A percentile compares a stretch with the other conserved stretches of the same genome.
phyloP scores from a whole-genome alignment of 1,140 invertebrate species.

The Dryas iulia region DNA sequence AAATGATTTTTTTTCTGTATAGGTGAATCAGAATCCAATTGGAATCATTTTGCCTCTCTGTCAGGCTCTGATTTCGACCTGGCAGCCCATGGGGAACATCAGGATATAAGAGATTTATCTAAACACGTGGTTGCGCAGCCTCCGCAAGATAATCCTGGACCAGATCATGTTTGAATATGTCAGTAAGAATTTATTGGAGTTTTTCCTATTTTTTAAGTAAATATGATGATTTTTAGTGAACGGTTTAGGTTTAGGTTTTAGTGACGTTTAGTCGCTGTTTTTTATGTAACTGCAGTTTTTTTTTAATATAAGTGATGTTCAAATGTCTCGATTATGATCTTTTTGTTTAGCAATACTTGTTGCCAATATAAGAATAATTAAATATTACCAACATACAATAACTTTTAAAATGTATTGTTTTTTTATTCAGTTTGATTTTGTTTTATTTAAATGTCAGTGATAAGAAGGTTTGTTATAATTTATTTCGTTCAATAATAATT shows the following conservation, averaged over 20 bases:
- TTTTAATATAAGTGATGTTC: too few species aligned
- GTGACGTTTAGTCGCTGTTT: background rate
- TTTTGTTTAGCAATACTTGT: too few species aligned
- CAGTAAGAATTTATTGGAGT: background rate
- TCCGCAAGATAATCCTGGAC: constrained; percentile 35
- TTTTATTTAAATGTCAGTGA: too few species aligned
- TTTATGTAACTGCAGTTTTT: too few species aligned
- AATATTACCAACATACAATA: too few species aligned
- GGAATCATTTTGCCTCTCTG: constrained; percentile 80
- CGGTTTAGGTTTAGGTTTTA: background rate
- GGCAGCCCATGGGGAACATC: constrained; percentile 78
- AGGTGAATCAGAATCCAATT: constrained; percentile 58
- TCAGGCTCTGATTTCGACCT: constrained; percentile 84
- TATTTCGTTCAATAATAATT: background rate
- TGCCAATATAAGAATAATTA: too few species aligned
- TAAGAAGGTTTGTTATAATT: background rate
- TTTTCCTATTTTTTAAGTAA: background rate
- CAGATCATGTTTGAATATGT: constrained; percentile 47
- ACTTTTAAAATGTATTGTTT: too few species aligned
- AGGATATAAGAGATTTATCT: constrained; percentile 48
- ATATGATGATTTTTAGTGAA: too few species aligned
- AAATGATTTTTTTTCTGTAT: background rate
- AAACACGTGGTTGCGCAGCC: constrained; percentile 42
- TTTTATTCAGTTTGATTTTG: too few species aligned
- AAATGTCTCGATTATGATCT: too few species aligned